Conservation (phyloP, 2,888 invertebrate genomes). For the Galerucella pusilla region DNA sequence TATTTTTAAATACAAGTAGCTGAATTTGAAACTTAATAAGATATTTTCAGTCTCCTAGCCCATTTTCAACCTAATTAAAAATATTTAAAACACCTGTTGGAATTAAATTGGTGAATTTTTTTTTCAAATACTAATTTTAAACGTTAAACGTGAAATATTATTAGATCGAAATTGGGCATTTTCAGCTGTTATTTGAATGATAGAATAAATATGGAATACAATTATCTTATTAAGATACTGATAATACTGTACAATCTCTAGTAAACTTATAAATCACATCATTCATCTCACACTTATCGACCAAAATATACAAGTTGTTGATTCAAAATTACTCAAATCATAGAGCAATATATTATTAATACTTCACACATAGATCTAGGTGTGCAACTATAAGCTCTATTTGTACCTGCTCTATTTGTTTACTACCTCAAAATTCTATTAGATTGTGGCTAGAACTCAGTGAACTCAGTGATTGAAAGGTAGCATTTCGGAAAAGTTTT, state of each 20-base stretch:
- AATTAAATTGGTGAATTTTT: not conserved
- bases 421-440: too few species aligned
- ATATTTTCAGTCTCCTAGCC: not conserved
- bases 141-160: not conserved
- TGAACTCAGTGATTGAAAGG: too few species aligned
- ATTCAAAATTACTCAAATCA: not conserved
- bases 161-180: constrained; percentile 18
- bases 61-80: not conserved
- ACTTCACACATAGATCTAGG: too few species aligned
- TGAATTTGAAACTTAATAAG: not conserved
- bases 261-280: constrained; percentile 28
- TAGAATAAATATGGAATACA: constrained; percentile 32
- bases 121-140: not conserved
- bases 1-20: not conserved
- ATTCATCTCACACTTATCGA: constrained; percentile 17
- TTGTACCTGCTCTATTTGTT: too few species aligned
- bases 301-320: constrained; percentile 24
- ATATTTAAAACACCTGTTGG: not conserved
- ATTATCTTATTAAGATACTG: constrained; percentile 43
- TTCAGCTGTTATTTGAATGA: constrained; percentile 26
- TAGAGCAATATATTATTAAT: too few species aligned
- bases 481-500: too few species aligned
- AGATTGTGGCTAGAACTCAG: too few species aligned
- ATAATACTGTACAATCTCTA: constrained; percentile 62
- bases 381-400: too few species aligned